Evolutionary conservation across 2,797 vertebrate genomes (phyloP), one percentile per base, ranked within the genome.

Genomic region (Leucoraja ocellata): DNA sequence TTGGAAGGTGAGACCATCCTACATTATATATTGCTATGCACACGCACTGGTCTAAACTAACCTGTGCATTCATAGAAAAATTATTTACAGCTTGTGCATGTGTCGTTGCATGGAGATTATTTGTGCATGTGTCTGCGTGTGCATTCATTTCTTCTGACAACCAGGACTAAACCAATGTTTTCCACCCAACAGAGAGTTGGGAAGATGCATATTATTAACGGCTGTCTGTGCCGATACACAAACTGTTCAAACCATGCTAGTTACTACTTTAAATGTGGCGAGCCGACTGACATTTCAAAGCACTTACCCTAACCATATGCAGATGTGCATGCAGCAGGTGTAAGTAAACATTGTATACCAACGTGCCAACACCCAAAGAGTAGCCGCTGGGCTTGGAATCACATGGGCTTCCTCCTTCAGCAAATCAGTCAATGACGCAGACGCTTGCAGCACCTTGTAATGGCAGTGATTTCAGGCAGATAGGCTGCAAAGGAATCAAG

Each of bases 1-100:
- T 95, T 98, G 63, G 97, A 97, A 98, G 98, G 98, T 98, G 94
- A 92, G 90, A 23, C 10, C 9, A 54, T 73, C 36, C 71, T 74
- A 74, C 25, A 92, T 76, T 92, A 14, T 76, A 2, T 36, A 32
- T 65, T 18, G 10, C 63, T 88, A 32, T 8, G 21, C n/a, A 21
- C 6, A 4, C 61, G 36, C n/a, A 23, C 32, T 65, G 71, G 54
- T 71, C 65, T 54, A 23, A 76, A 74, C 58, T 76, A 92, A 54
- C 25, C 90, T 76, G 25, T 73, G 73, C 46, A 76, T 74, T 73
- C 28, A 16, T 58, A 54, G 46, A 91, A 36, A 16, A 8, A 4
- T 39, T 73, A 91, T 14, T 91, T 91, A 91, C 39, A 91, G 1
- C 36, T 76, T 39, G 16, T 36, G 84, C 32, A 36, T 63, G 68